Evolutionary conservation across 2,797 vertebrate species (phyloP), one percentile per base, ranked within the genome.

Genomic region (Craterocephalus amniculus): DNA sequence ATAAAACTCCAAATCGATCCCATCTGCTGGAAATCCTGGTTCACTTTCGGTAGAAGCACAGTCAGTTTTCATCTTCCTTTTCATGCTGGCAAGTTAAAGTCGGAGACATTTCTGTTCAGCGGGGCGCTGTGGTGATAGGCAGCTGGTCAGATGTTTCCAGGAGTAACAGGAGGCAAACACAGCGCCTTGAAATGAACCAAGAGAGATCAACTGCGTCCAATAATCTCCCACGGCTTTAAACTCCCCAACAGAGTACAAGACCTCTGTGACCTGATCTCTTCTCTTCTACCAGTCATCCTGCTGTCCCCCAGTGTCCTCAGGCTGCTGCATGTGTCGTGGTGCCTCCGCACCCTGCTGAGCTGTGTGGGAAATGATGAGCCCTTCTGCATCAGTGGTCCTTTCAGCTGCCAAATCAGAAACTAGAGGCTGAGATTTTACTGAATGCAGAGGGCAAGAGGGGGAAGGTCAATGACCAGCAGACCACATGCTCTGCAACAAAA

Each of bases 1-100:
- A 91, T 94, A 93, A 94, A 93, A 92, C 76, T 89, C 83, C 67
- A 93, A 94, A 94, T 90, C 65, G 36, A 89, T 85, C 81, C 94
- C 93, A 94, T 92, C 88, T 94, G 92, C 83, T 85, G 43, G 76
- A 84, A 88, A 87, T 91, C 78, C 74, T 78, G 81, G 54, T 75
- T 80, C 66, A 78, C 69, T 61, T 87, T 85, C 59, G 76, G 74
- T 32, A 61, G 63, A 67, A 84, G 65, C 64, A 2, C 38, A 20
- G 6, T 71, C 1, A 2, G 36, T 65, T 84, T 89, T 85, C 61
- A 76, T 71, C 32, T 43, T 27, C 80, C 61, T 77, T 65, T 78
- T 67, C 57, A 51, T 51, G 67, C 63, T 77, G 55, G 57, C 63
- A 63, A 27, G 49, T 58, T 49, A 59, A 73, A 81, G 67, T 62